Conservation (phyloP, 2,888 invertebrate genomes). For the Agonopterix heracliana region DNA sequence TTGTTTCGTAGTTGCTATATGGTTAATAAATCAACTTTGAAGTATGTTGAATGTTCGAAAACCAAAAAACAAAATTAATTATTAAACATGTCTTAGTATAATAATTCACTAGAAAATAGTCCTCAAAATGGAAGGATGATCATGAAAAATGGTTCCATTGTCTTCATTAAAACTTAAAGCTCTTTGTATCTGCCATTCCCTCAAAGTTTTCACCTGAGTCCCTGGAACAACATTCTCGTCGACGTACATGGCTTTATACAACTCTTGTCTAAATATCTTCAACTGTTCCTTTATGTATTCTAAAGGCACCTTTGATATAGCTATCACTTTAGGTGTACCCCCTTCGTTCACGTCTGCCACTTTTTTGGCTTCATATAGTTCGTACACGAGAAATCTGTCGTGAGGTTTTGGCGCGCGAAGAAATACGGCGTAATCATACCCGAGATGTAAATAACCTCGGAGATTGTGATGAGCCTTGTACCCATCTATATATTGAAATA, state of each 20-base stretch:
- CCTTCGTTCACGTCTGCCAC: slow-evolving; percentile 27
- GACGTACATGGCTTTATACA: slow-evolving; percentile 48
- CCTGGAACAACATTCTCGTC: slow-evolving; percentile 51
- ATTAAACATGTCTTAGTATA: slow-evolving; percentile 3
- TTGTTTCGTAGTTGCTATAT: background rate
- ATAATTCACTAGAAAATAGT: slow-evolving; percentile 24
- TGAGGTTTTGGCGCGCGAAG: slow-evolving; percentile 45
- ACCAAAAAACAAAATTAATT: background rate
- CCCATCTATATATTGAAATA: slow-evolving; percentile 59
- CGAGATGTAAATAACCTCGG: slow-evolving; percentile 53
- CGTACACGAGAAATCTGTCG: slow-evolving; percentile 48
- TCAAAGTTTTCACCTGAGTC: slow-evolving; percentile 47
- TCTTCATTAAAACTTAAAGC: slow-evolving; percentile 26
- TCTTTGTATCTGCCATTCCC: slow-evolving; percentile 61
- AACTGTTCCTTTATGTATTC: slow-evolving; percentile 54
- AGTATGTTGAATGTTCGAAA: background rate
- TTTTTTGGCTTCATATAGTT: slow-evolving; percentile 55
- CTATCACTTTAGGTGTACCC: slow-evolving; percentile 45
- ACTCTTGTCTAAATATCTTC: slow-evolving; percentile 38
- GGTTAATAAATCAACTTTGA: background rate
- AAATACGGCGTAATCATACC: slow-evolving; percentile 53
- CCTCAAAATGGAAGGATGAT: slow-evolving; percentile 34
- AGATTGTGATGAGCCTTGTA: slow-evolving; percentile 45
- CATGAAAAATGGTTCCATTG: slow-evolving; percentile 17
- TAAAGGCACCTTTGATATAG: slow-evolving; percentile 54